Conservation (phyloP, 2,888 invertebrate species). For the Leptinotarsa rubiginosa region DNA sequence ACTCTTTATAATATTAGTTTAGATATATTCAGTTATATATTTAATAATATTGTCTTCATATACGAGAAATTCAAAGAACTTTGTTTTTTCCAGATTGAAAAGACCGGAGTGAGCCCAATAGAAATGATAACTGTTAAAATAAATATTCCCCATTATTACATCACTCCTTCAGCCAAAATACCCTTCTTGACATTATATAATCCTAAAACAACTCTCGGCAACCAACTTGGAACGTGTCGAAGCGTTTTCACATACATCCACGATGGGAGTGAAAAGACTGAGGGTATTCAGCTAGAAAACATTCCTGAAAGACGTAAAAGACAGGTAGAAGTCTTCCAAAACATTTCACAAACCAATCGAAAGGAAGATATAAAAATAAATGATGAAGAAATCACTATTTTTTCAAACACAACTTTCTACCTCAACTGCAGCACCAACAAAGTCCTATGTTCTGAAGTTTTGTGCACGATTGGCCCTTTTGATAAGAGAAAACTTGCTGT, state of each 20-base stretch:
- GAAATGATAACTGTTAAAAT: slow-evolving; percentile 60
- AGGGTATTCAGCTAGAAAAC: slow-evolving; percentile 8
- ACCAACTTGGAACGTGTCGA: slow-evolving; percentile 54
- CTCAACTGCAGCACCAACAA: slow-evolving; percentile 61
- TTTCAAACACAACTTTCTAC: slow-evolving; percentile 53
- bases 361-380: slow-evolving; percentile 35
- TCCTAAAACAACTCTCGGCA: slow-evolving; percentile 49
- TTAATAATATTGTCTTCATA: no score
- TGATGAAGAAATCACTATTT: slow-evolving; percentile 38
- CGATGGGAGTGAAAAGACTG: slow-evolving; percentile 19
- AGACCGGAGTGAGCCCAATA: slow-evolving; percentile 64
- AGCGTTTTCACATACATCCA: slow-evolving; percentile 49
- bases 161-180: slow-evolving; percentile 30
- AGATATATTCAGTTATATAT: no score
- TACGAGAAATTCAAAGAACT: no score
- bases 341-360: slow-evolving; percentile 29
- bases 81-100: slow-evolving; percentile 55
- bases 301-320: slow-evolving; percentile 17
- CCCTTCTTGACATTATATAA: slow-evolving; percentile 50
- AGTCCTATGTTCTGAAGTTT: slow-evolving; percentile 59
- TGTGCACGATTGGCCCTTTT: slow-evolving; percentile 62
- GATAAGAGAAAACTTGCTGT: slow-evolving; percentile 58
- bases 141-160: slow-evolving; percentile 58
- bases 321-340: slow-evolving; percentile 39
- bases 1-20: no score